phyloP scores from a whole-genome alignment of 2,113 vertebrate genomes.

The Mustela nigripes region DNA sequence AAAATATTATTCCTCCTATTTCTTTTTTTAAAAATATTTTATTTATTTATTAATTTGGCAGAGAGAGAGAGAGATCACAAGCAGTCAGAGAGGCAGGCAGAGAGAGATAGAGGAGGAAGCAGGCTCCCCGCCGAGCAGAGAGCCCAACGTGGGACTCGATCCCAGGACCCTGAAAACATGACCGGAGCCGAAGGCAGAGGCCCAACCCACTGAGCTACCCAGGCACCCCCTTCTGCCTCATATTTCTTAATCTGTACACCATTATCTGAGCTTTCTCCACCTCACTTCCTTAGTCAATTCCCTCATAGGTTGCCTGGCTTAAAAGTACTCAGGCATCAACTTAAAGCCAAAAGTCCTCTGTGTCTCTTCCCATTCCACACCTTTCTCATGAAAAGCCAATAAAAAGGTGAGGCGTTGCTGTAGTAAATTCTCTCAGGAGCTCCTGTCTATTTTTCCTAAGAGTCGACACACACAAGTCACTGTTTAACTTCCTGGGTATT shows the following conservation, averaged over 20 bases:
- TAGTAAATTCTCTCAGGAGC: conserved; percentile 27
- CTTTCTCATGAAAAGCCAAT: conserved; percentile 44
- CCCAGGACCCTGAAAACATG: too few relatives aligned
- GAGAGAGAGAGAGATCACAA: too few relatives aligned
- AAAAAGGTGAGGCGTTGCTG: conserved; percentile 44
- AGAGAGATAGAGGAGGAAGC: too few relatives aligned
- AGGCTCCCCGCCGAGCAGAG: too few relatives aligned
- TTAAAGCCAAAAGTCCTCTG: neutral
- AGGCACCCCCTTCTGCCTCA: too few relatives aligned
- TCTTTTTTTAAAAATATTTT: neutral
- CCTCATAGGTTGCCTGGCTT: neutral
- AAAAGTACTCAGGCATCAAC: neutral
- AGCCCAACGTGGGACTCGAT: too few relatives aligned
- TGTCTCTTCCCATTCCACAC: neutral
- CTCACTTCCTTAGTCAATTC: neutral
- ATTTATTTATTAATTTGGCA: too few relatives aligned
- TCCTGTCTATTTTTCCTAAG: conserved; percentile 1
- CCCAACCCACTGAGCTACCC: too few relatives aligned
- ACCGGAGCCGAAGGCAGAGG: too few relatives aligned
- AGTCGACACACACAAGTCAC: conserved; percentile 55
- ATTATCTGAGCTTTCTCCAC: neutral
- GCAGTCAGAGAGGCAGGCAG: too few relatives aligned
- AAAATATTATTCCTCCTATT: neutral
- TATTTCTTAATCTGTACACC: neutral
- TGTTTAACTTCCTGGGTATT: conserved; percentile 62